Conservation (phyloP, 2,797 vertebrate species). For the Bradypodion ventrale region DNA sequence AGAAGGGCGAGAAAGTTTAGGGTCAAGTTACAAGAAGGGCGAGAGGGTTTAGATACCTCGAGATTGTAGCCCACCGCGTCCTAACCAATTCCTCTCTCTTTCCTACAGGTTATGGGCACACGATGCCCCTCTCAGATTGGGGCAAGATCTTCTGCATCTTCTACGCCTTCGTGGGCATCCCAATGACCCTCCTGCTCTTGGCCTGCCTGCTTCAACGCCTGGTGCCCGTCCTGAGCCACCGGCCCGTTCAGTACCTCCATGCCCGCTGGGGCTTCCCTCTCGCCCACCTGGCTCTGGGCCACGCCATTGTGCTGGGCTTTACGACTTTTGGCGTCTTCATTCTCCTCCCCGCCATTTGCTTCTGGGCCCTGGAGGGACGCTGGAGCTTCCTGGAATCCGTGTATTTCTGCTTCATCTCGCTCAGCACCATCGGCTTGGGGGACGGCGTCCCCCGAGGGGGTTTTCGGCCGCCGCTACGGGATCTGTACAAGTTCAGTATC, state of each 20-base stretch:
- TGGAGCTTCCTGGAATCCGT: constrained; percentile 79
- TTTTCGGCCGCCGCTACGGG: constrained; percentile 59
- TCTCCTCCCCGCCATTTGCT: constrained; percentile 74
- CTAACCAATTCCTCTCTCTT: background rate
- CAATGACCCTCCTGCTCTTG: constrained; percentile 76
- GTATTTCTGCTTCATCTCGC: constrained; percentile 83
- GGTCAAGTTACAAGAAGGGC: no score
- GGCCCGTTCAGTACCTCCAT: constrained; percentile 61
- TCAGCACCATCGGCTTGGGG: constrained; percentile 82
- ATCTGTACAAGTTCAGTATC: constrained; percentile 76
- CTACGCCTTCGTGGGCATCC: constrained; percentile 80
- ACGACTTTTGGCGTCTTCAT: constrained; percentile 68
- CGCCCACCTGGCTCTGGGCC: constrained; percentile 58
- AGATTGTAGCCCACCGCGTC: no score
- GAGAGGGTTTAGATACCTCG: background rate
- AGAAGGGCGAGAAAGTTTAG: background rate
- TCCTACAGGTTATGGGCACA: constrained; percentile 78
- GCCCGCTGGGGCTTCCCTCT: constrained; percentile 67
- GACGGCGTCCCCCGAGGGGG: constrained; percentile 68
- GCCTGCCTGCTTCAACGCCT: constrained; percentile 71
- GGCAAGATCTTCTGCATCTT: constrained; percentile 81
- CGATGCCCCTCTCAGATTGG: constrained; percentile 73
- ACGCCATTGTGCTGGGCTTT: constrained; percentile 57
- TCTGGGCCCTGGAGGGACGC: constrained; percentile 67
- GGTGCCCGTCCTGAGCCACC: constrained; percentile 68